Evolutionary conservation across 2,888 invertebrate genomes (phyloP).

Genomic region (Sarcophaga carnaria): DNA sequence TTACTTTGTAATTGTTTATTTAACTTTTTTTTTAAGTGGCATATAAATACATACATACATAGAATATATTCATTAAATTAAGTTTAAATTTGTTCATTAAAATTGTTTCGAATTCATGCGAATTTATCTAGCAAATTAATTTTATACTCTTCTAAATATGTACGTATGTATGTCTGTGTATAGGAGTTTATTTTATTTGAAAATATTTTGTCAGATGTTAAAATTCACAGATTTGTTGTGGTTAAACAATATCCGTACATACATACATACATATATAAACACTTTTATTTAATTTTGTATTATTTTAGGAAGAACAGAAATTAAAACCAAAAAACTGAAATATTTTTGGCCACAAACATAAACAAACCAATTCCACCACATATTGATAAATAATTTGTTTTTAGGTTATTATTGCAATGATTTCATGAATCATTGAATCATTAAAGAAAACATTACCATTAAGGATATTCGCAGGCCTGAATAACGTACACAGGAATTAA

Average conservation of each 20-base stretch:
- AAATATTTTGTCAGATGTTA: constrained; percentile 64
- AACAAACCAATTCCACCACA: constrained; percentile 51
- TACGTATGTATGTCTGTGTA: no score
- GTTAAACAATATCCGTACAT: constrained; percentile 36
- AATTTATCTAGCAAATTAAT: background rate
- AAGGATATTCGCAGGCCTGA: background rate
- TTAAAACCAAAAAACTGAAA: background rate
- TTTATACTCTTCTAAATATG: background rate
- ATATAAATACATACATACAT: no score
- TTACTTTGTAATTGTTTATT: no score
- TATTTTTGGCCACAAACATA: constrained; percentile 50
- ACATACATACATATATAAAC: constrained; percentile 16
- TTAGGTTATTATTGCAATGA: constrained; percentile 41
- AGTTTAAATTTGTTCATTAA: no score
- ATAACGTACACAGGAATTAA: no score
- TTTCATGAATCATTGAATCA: constrained; percentile 37
- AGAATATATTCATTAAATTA: no score
- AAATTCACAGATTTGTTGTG: constrained; percentile 61
- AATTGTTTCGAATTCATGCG: no score
- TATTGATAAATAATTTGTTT: constrained; percentile 36
- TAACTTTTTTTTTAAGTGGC: no score
- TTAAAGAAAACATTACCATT: constrained; percentile 21
- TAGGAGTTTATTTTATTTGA: constrained; percentile 14
- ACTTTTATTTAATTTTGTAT: constrained; percentile 27
- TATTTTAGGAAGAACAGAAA: constrained; percentile 12